Percentiles rank a stretch among this genome's conserved stretches.
phyloP scores from a whole-genome alignment of 2,888 invertebrate species.

The Chaetogeoica ovagalla region DNA sequence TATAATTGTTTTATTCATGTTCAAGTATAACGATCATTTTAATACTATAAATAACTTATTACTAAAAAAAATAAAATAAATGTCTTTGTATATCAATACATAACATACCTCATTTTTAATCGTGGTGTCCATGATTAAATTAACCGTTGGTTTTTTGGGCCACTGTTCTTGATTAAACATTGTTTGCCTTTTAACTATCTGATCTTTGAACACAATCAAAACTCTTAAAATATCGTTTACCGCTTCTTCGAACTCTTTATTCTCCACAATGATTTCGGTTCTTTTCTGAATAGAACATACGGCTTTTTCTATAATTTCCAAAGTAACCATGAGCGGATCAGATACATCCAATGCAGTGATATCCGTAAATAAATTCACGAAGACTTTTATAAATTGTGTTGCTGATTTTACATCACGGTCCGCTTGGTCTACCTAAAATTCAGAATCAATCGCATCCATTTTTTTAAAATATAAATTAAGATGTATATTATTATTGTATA shows the following conservation, averaged over 20 bases:
- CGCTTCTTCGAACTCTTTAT: constrained; percentile 29
- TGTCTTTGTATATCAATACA: background rate
- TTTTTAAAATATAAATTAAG: background rate
- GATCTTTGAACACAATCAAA: constrained; percentile 21
- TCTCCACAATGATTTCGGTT: constrained; percentile 21
- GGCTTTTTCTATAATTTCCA: constrained; percentile 33
- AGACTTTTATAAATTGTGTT: constrained; percentile 13
- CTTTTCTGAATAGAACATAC: constrained; percentile 28
- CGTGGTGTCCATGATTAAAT: constrained; percentile 24
- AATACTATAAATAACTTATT: background rate
- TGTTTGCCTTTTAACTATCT: constrained; percentile 26
- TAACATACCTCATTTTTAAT: constrained; percentile 18
- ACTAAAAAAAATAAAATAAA: background rate
- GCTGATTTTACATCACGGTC: constrained; percentile 37
- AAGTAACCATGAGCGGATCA: constrained; percentile 6
- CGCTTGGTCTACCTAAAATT: constrained; percentile 30
- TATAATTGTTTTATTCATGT: no score
- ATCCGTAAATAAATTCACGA: constrained; percentile 11
- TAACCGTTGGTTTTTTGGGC: constrained; percentile 33
- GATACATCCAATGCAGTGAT: constrained; percentile 14
- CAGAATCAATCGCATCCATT: background rate
- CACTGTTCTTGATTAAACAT: constrained; percentile 28
- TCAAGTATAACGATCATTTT: background rate
- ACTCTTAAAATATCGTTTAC: constrained; percentile 6
- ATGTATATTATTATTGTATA: background rate